phyloP scores from a whole-genome alignment of 1,140 invertebrate species.

The Drosophila setifemur region DNA sequence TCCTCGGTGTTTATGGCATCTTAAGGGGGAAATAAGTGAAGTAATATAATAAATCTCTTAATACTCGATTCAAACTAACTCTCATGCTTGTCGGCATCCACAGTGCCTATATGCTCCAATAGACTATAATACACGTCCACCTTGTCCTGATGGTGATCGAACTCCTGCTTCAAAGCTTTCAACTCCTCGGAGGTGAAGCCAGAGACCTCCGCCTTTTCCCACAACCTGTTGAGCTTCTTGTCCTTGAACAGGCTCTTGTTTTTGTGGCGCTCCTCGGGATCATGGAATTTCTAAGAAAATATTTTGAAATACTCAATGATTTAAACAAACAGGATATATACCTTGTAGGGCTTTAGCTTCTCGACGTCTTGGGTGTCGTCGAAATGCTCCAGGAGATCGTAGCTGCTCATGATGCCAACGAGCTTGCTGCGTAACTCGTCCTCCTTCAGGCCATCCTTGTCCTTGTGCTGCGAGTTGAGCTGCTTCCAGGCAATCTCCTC shows the following conservation, averaged over 20 bases:
- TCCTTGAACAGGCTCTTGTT: conserved; percentile 93
- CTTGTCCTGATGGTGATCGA: conserved; percentile 95
- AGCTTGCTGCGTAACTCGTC: conserved; percentile 91
- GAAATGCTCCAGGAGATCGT: conserved; percentile 91
- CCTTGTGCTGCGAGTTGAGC: conserved; percentile 90
- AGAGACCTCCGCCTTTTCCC: conserved; percentile 93
- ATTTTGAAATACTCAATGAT: neutral
- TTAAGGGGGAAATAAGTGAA: conserved; percentile 16
- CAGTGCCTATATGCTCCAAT: conserved; percentile 86
- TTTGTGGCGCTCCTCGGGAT: conserved; percentile 85
- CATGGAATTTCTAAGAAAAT: conserved; percentile 83
- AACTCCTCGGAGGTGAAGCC: conserved; percentile 93
- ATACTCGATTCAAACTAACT: conserved; percentile 84
- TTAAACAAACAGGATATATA: conserved; percentile 21
- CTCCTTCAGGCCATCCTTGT: conserved; percentile 93
- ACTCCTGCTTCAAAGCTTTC: conserved; percentile 93
- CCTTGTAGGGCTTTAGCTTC: conserved; percentile 84
- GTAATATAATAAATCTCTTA: neutral
- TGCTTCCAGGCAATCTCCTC: conserved; percentile 93
- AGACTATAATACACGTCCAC: conserved; percentile 94
- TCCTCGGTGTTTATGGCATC: conserved; percentile 87
- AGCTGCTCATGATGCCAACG: conserved; percentile 91
- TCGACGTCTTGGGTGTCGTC: conserved; percentile 86
- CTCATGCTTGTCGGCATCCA: conserved; percentile 84
- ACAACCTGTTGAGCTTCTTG: conserved; percentile 94